These are phyloP conservation scores for Leucopsar rothschildi DNA, from an alignment of 2,113 vertebrate species.

Conservation along the genomic window DNA sequence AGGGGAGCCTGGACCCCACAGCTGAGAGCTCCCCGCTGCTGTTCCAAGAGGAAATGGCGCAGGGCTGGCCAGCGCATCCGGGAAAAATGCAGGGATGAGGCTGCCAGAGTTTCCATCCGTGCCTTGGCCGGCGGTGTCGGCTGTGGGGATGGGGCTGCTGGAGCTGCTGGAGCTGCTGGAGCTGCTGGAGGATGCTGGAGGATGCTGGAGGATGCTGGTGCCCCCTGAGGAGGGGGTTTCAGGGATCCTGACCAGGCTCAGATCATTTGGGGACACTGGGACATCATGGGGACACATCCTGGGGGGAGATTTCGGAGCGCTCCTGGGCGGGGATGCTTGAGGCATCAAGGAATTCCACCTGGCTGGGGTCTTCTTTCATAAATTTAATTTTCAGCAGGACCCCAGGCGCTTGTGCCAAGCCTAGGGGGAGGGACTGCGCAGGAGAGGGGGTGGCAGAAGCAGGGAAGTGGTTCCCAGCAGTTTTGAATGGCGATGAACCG, in stretches of 20 bases:
- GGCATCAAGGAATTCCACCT: not conserved
- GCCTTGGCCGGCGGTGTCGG: not conserved
- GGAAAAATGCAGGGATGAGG: not conserved
- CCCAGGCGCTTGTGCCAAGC: not conserved
- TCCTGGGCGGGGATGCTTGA: not conserved
- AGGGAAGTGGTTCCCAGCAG: not conserved
- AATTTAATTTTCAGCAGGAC: not conserved
- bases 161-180: fast-evolving
- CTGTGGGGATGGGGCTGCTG: fast-evolving
- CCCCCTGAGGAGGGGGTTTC: not conserved
- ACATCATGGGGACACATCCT: not conserved
- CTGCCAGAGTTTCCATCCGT: not conserved
- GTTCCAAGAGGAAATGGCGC: not conserved
- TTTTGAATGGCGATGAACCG: not conserved
- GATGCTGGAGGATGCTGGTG: not conserved
- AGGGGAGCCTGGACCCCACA: fast-evolving
- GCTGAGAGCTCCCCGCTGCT: not conserved
- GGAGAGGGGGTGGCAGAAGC: not conserved
- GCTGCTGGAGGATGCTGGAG: too few species aligned
- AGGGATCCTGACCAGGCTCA: not conserved
- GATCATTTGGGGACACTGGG: not conserved
- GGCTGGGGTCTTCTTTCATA: not conserved
- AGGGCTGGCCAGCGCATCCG: not conserved
- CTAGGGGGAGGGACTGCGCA: not conserved
- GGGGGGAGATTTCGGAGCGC: fast-evolving